Evolutionary conservation across 2,888 invertebrate species (phyloP).

Genomic region (Pandemis heparana): DNA sequence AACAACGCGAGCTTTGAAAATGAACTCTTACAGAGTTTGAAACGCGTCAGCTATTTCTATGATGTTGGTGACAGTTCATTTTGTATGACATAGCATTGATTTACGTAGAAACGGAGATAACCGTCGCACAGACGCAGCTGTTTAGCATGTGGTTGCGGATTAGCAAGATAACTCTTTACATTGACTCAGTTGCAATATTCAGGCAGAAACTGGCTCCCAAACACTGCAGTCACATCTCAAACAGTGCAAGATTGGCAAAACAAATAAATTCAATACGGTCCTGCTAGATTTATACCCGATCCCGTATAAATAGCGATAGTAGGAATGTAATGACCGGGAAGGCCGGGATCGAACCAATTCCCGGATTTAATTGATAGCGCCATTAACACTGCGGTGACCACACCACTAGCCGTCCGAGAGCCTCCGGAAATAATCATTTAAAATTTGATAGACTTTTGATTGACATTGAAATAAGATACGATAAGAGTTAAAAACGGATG

Average conservation of each 20-base stretch:
- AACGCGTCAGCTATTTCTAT: too few species aligned
- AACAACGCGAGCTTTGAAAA: too few species aligned
- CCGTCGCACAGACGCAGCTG: too few species aligned
- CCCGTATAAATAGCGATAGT: conserved; percentile 38
- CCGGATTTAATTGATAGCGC: conserved; percentile 74
- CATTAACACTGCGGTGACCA: conserved; percentile 60
- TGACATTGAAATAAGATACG: too few species aligned
- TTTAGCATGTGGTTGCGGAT: too few species aligned
- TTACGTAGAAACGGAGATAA: too few species aligned
- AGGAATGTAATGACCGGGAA: conserved; percentile 63
- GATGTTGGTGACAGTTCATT: too few species aligned
- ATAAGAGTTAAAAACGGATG: too few species aligned
- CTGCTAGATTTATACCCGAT: conserved; percentile 29
- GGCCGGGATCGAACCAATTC: conserved; percentile 63
- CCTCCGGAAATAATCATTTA: background rate
- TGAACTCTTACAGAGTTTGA: too few species aligned
- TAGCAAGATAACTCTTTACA: too few species aligned
- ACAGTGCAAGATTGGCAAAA: conserved; percentile 26
- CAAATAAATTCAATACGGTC: conserved; percentile 38
- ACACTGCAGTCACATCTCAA: conserved; percentile 15
- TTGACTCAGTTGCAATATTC: background rate
- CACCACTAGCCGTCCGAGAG: background rate
- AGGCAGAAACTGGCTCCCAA: background rate
- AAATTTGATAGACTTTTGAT: too few species aligned
- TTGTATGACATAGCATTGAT: too few species aligned